Evolutionary conservation across 2,888 invertebrate species (phyloP).

Genomic region (Artemia sinica): DNA sequence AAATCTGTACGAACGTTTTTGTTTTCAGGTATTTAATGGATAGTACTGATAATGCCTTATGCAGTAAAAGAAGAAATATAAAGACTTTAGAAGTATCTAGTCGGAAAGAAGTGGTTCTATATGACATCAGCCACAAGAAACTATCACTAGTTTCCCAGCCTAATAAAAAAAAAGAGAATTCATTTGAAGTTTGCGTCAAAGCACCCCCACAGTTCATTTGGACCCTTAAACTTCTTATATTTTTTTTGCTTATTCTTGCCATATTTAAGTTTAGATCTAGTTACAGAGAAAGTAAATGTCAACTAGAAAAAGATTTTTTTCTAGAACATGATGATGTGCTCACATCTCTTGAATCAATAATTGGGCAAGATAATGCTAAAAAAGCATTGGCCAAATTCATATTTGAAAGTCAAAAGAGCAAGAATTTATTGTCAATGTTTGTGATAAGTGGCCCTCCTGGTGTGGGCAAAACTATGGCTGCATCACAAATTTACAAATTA

Average conservation of each 20-base stretch:
- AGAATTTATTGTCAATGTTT: background rate
- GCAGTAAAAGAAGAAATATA: too few relatives aligned
- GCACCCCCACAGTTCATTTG: too few relatives aligned
- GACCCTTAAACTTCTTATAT: too few relatives aligned
- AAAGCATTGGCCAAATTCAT: background rate
- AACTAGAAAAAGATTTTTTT: background rate
- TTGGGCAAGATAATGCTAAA: constrained; percentile 2
- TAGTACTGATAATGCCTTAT: too few relatives aligned
- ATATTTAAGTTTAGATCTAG: background rate
- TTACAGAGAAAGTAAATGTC: background rate
- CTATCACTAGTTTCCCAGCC: too few relatives aligned
- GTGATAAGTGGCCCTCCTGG: background rate
- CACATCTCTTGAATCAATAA: background rate
- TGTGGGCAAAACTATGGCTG: constrained; percentile 10
- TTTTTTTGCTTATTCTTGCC: background rate
- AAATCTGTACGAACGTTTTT: too few relatives aligned
- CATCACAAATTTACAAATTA: background rate
- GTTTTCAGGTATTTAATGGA: too few relatives aligned
- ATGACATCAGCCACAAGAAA: too few relatives aligned
- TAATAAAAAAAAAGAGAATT: too few relatives aligned
- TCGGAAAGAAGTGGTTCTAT: too few relatives aligned
- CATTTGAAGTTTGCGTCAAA: too few relatives aligned
- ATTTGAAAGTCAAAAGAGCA: background rate
- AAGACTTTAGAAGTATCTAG: too few relatives aligned
- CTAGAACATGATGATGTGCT: background rate